Evolutionary conservation across 2,113 vertebrate genomes (phyloP), one percentile per base, ranked within the genome.

Genomic region (Lutjanus erythropterus): DNA sequence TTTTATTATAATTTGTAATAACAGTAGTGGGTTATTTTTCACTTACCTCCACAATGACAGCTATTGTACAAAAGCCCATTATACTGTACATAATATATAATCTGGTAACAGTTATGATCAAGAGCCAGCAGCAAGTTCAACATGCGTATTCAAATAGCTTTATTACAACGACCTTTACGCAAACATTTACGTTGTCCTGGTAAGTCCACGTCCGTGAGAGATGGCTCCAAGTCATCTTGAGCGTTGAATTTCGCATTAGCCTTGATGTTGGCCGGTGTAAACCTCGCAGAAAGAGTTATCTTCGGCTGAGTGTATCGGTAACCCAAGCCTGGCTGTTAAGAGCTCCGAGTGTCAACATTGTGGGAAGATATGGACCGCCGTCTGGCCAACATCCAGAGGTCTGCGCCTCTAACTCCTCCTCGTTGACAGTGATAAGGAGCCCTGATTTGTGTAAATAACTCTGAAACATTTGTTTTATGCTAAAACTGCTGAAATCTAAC

Each of bases 291-390:
- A 84, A 88, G 66, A 83, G 49, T 89, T 89, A 89, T 93, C 85
- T 92, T 84, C 62, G 64, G 42, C 80, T 82, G 84, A 86, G 85
- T 83, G 87, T 81, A 49, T 81, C 73, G 81, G 92, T 93, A 93
- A 94, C 92, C 81, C 83, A 90, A 91, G 92, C 83, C 87, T 59
- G 76, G 79, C 91, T 90, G 92, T 94, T 87, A 89, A 94, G 90
- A 92, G 92, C 89, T 91, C 84, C 78, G 78, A 87, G 89, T 94
- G 92, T 95, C 93, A 94, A 93, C 92, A 93, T 78, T 91, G 92
- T 88, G 88, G 79, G 86, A 70, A 91, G 92, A 94, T 92, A 93
- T 84, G 90, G 84, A 89, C 81, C 72, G 59, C 69, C 52, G 78
- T 84, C 88, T 95, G 93, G 93, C 91, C 70, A 88, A 72, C 71